Evolutionary conservation across 2,797 vertebrate species (phyloP).

Genomic region (Capromys pilorides): DNA sequence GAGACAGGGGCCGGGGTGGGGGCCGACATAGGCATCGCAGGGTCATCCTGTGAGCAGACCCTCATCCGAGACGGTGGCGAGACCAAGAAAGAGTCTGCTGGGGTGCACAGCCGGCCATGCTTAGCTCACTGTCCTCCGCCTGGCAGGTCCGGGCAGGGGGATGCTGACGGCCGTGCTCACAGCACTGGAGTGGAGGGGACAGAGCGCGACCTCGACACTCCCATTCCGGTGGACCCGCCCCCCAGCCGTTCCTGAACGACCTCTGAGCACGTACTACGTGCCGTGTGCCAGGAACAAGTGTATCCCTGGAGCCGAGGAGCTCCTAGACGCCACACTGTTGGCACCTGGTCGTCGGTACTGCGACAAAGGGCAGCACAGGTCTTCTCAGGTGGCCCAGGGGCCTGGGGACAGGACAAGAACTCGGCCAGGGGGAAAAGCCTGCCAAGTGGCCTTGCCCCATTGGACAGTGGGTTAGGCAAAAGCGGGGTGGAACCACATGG

Average conservation of each 20-base stretch:
- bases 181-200: not conserved
- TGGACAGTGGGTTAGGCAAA: not conserved
- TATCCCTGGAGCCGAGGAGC: not conserved
- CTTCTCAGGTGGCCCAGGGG: not conserved
- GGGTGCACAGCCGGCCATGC: not conserved
- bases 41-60: not conserved
- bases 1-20: not conserved
- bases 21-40: not conserved
- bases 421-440: conserved; percentile 5
- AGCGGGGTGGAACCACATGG: not conserved
- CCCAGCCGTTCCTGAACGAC: not conserved
- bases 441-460: not conserved
- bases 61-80: not conserved
- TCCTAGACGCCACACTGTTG: not conserved
- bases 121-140: conserved; percentile 45
- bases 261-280: not conserved
- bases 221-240: not conserved
- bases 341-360: not conserved
- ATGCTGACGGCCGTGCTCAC: not conserved
- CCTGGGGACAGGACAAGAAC: not conserved
- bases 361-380: not conserved
- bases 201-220: not conserved
- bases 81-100: not conserved
- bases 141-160: not conserved
- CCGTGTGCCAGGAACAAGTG: not conserved